phyloP scores from a whole-genome alignment of 2,888 invertebrate genomes.

The Entomobrya proxima region DNA sequence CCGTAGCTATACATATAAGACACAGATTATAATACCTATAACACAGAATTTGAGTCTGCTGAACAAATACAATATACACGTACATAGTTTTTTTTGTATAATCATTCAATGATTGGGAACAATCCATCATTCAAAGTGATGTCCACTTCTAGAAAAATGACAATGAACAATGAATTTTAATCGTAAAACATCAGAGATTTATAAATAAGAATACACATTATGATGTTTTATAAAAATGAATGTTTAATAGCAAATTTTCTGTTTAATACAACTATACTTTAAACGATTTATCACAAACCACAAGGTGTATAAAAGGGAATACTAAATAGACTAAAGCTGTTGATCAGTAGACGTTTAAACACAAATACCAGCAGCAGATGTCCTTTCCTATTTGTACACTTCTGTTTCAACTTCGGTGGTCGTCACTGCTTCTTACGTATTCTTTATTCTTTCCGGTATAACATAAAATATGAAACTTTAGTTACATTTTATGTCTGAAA shows the following conservation, averaged over 20 bases:
- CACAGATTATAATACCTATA: background rate
- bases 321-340: background rate
- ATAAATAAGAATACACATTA: too few species aligned
- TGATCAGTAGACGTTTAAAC: background rate
- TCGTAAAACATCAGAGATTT: background rate
- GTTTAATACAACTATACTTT: too few species aligned
- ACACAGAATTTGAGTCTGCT: background rate
- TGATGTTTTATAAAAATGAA: too few species aligned
- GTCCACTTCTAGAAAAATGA: slow-evolving; percentile 36
- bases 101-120: slow-evolving; percentile 11
- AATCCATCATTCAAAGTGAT: slow-evolving; percentile 54
- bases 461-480: background rate
- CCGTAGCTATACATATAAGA: too few species aligned
- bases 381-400: slow-evolving; percentile 44
- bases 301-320: background rate
- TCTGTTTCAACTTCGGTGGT: slow-evolving; percentile 72
- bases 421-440: too few species aligned
- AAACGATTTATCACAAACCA: background rate
- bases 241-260: too few species aligned
- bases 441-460: too few species aligned
- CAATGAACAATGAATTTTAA: slow-evolving; percentile 34
- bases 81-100: background rate
- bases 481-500: background rate
- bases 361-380: slow-evolving; percentile 47
- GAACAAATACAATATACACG: background rate